Evolutionary conservation across 2,113 vertebrate species (phyloP), one percentile per base, ranked within the genome.

Genomic region (Scopus umbretta): DNA sequence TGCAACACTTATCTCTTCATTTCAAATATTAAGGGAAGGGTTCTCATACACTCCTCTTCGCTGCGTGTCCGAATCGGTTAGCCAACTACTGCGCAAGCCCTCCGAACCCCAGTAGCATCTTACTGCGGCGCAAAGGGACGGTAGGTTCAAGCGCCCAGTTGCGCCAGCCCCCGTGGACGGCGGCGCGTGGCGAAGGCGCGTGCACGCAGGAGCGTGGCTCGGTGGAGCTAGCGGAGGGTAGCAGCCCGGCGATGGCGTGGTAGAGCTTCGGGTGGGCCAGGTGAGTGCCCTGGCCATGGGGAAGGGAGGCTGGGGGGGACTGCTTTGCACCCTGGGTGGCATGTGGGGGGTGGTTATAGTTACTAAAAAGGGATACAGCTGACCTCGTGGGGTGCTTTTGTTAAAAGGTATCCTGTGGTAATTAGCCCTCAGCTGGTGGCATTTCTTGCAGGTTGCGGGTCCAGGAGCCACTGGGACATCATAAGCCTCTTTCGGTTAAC

Each of bases 151-250:
- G 40, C 16, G 17, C 25, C 23, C 16, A 0, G 23, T n/a, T 32
- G 32, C 38, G 29, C n/a, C 29, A 43, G n/a, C 11, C 22, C 32
- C 61, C 1, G 1, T 10, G 6, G 65, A 6, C 50, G 9, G 16
- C 14, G 17, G 0, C 11, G 5, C 6, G 0, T 0, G 11, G 23
- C 14, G 27, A 12, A 29, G 36, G 30, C 3, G 1, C 1, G 6
- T 3, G 34, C 5, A 1, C 5, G 47, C 20, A 27, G 66, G 30
- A 7, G 47, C 2, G 1, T 2, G 34, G 14, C 59, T 36, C 5
- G 1, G 13, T 15, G 80, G 27, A 15, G 47, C 27, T 70, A 7
- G 21, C 52, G 5, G 61, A 34, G 29, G 11, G 30, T 3, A 32
- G 36, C 8, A 65, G 74, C 55, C 23, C 29, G 1, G 32, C 4